Percentiles rank a stretch among this genome's conserved stretches.
These are phyloP conservation scores for Leptestheria dahalacensis DNA, from an alignment of 1,140 invertebrate species.

Conservation along the genomic window DNA sequence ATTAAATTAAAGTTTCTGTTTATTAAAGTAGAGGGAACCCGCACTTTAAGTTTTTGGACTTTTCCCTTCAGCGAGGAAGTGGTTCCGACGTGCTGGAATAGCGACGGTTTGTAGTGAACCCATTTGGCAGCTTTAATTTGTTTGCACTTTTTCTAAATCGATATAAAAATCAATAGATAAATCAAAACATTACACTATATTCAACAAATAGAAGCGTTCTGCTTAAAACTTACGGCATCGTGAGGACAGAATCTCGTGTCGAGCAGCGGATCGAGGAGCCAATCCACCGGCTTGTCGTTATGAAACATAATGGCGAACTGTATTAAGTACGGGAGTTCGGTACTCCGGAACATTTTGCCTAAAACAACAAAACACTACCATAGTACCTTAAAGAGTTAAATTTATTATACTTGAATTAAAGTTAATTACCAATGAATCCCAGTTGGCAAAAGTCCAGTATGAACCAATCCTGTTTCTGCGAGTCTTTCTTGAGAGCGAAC, in stretches of 20 bases:
- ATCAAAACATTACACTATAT: background rate
- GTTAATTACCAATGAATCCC: slow-evolving; percentile 63
- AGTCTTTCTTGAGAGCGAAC: slow-evolving; percentile 64
- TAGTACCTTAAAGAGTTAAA: background rate
- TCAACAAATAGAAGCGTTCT: background rate
- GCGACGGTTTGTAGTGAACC: slow-evolving; percentile 75
- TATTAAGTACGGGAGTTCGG: slow-evolving; percentile 71
- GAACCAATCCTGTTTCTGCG: slow-evolving; percentile 67
- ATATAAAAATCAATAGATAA: slow-evolving; percentile 20
- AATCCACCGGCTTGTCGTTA: slow-evolving; percentile 92
- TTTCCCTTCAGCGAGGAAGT: slow-evolving; percentile 92
- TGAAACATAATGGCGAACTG: slow-evolving; percentile 92
- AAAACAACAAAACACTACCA: slow-evolving; percentile 24
- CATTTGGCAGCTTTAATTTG: slow-evolving; percentile 61
- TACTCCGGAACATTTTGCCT: slow-evolving; percentile 86
- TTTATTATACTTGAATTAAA: slow-evolving; percentile 1
- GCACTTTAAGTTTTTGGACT: slow-evolving; percentile 87
- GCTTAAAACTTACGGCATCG: slow-evolving; percentile 44
- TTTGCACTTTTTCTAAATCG: slow-evolving; percentile 75
- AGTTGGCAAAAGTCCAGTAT: slow-evolving; percentile 87
- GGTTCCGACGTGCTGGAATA: slow-evolving; percentile 92
- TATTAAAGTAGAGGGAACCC: slow-evolving; percentile 11
- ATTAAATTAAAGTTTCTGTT: background rate
- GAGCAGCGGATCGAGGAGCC: slow-evolving; percentile 81
- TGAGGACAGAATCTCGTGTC: slow-evolving; percentile 80